These are phyloP conservation scores for Piprites chloris DNA, from an alignment of 2,113 vertebrate species.

Conservation along the genomic window DNA sequence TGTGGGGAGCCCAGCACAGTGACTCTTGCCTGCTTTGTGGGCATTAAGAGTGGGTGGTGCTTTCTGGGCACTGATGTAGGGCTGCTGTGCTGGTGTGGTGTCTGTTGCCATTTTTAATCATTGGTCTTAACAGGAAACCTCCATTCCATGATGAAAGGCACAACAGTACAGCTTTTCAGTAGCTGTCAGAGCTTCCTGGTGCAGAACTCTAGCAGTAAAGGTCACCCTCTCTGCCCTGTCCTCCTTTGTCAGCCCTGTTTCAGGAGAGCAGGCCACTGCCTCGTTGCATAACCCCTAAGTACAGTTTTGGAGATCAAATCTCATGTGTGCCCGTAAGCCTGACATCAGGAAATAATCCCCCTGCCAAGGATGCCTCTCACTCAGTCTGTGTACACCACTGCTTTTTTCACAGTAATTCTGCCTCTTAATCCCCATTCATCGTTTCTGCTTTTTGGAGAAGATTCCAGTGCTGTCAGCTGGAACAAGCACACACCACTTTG, in stretches of 20 bases:
- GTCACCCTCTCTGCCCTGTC: background rate
- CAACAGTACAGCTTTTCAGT: background rate
- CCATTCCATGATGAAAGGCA: background rate
- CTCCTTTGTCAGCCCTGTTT: background rate
- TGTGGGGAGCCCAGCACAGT: background rate
- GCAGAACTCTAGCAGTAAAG: background rate
- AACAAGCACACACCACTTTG: constrained; percentile 6
- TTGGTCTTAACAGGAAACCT: background rate
- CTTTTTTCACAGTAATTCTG: background rate
- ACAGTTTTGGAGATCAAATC: background rate
- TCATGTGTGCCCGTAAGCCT: background rate
- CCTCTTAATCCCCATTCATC: constrained; percentile 5
- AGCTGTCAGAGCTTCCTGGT: background rate
- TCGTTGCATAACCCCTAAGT: background rate
- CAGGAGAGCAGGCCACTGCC: accelerated
- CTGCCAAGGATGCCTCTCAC: background rate
- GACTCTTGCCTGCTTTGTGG: background rate
- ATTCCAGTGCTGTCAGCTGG: background rate
- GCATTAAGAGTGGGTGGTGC: background rate
- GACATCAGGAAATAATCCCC: constrained; percentile 14
- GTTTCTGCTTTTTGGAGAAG: constrained; percentile 2
- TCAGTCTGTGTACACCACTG: background rate
- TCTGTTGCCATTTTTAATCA: background rate
- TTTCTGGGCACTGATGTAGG: background rate
- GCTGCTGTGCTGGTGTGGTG: background rate